These are phyloP conservation scores for Dendrolimus houi DNA, from an alignment of 2,888 invertebrate species.

Conservation along the genomic window DNA sequence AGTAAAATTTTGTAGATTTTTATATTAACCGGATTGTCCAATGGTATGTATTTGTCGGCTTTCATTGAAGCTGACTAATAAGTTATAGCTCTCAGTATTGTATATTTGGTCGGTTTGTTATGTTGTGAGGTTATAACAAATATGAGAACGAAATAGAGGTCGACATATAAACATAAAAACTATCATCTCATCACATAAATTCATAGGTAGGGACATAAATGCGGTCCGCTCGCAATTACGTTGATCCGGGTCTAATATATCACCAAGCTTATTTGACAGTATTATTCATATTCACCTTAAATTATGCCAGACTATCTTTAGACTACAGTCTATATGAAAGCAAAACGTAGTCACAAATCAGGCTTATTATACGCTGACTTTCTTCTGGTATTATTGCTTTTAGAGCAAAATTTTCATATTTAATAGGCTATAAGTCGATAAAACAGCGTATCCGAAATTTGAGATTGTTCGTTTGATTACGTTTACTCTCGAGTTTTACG, in stretches of 20 bases:
- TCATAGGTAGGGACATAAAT: not conserved
- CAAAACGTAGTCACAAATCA: not conserved
- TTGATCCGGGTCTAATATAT: not conserved
- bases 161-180: not conserved
- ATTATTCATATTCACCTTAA: not conserved
- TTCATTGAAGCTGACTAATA: too few relatives aligned
- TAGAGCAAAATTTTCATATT: conserved; percentile 21
- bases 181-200: not conserved
- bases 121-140: too few relatives aligned
- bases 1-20: too few relatives aligned
- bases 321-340: not conserved
- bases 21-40: too few relatives aligned
- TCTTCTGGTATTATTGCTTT: conserved; percentile 10
- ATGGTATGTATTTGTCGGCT: too few relatives aligned
- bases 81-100: too few relatives aligned
- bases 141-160: too few relatives aligned
- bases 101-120: too few relatives aligned
- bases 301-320: not conserved
- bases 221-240: not conserved
- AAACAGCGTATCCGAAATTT: conserved; percentile 44
- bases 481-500: conserved; percentile 24
- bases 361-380: not conserved
- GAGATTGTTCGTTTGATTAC: conserved; percentile 39
- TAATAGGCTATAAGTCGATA: conserved; percentile 31
- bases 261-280: not conserved